Evolutionary conservation across 2,113 vertebrate species (phyloP), one percentile per base, ranked within the genome.

Genomic region (Butorides virescens): DNA sequence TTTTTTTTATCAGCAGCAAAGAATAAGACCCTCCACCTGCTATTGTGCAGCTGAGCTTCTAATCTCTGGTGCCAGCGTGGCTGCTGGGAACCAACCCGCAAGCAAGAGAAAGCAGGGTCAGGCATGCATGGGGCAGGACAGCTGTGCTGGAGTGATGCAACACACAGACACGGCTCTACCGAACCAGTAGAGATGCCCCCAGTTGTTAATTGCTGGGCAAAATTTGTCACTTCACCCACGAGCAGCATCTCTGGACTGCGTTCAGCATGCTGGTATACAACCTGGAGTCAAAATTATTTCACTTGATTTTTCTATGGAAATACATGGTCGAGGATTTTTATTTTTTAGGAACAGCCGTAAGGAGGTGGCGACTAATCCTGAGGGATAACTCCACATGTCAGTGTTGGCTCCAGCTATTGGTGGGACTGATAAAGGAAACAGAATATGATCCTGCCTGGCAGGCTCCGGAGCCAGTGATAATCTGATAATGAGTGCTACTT

Each of bases 341-440:
- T 30, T 76, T 83, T 90, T 72, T 71, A 88, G 87, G 61, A 62
- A 80, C 52, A 75, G 20, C 17, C 73, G 50, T 75, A 71, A 92
- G 14, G 20, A 93, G 62, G 55, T 88, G 65, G 36, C 47, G 90
- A 80, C 56, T 83, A 91, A 84, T 92, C 80, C 47, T 12, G 13
- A 87, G 75, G 61, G 87, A 81, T 52, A 88, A 16, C 15, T 77
- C 73, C 78, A 78, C 44, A 17, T 36, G 53, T 53, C 50, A 65
- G 21, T 67, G 66, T 20, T 82, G 75, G 59, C 32, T 76, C 26
- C 73, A 84, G 82, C 37, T 91, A 55, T 30, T 61, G 75, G 79
- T 30, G 63, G 34, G 75, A 75, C 75, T 82, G 94, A 94, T 94
- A 97, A 97, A 89, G 56, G 73, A 89, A 95, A 92, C 19, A 84